Evolutionary conservation across 2,113 vertebrate species (phyloP).

Genomic region (Ellobius talpinus): DNA sequence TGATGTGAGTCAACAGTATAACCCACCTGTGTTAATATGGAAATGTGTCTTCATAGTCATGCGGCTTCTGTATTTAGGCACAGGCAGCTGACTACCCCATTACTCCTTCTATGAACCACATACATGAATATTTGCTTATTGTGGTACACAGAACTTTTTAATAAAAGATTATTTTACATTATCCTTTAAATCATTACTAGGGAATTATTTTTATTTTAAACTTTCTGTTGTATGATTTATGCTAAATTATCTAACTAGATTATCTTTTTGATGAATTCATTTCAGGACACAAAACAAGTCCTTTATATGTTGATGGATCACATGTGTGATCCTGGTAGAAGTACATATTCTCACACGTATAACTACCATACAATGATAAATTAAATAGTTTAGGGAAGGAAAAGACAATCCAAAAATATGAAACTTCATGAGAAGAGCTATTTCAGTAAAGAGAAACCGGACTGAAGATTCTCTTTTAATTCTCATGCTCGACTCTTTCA

Average conservation of each 20-base stretch:
- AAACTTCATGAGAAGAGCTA: not conserved
- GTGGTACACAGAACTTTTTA: not conserved
- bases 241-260: not conserved
- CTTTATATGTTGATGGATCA: not conserved
- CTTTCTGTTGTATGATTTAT: not conserved
- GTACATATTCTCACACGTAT: not conserved
- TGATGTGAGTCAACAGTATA: not conserved
- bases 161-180: slow-evolving; percentile 1
- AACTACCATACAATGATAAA: not conserved
- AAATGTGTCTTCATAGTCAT: not conserved
- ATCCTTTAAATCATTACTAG: not conserved
- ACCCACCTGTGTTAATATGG: not conserved
- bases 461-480: not conserved
- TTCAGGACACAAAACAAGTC: not conserved
- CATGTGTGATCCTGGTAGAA: not conserved
- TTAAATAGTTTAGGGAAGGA: not conserved
- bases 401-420: not conserved
- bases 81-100: not conserved
- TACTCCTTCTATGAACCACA: not conserved
- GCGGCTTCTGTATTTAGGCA: not conserved
- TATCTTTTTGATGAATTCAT: slow-evolving; percentile 6
- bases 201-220: not conserved
- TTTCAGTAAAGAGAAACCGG: not conserved
- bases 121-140: not conserved
- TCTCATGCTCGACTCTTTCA: not conserved